A percentile compares a stretch with the other conserved stretches of the same genome.
phyloP scores from a whole-genome alignment of 2,113 vertebrate species.

The Myotis brandtii region DNA sequence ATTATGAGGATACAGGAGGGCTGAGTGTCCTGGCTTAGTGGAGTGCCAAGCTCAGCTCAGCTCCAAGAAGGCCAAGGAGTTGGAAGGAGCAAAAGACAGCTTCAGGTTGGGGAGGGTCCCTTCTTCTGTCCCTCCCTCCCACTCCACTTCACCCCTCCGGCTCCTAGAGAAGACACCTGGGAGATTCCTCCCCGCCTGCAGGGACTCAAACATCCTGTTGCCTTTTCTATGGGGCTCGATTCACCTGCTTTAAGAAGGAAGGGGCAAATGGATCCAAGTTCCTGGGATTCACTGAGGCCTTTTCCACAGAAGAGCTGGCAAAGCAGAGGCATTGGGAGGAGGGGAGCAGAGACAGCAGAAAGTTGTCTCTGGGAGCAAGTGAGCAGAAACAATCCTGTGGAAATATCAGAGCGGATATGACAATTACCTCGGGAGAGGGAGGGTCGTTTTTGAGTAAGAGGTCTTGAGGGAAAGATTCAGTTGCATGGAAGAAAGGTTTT shows the following conservation, averaged over 20 bases:
- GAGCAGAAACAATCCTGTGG: background rate
- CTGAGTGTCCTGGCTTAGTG: background rate
- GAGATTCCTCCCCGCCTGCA: background rate
- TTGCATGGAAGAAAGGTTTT: slow-evolving; percentile 55
- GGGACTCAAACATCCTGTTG: background rate
- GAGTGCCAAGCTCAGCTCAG: background rate
- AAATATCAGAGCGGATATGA: background rate
- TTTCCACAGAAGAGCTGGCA: slow-evolving; percentile 46
- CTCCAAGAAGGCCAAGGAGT: slow-evolving; percentile 12
- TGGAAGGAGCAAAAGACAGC: background rate
- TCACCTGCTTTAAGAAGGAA: background rate
- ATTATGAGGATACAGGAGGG: slow-evolving; percentile 29
- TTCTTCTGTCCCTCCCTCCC: fast-evolving
- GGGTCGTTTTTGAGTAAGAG: background rate
- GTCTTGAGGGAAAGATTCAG: slow-evolving; percentile 49
- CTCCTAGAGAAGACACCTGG: background rate
- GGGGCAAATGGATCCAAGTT: background rate
- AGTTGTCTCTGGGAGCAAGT: background rate
- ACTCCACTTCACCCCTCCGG: background rate
- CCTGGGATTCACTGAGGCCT: background rate
- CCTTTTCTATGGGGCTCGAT: background rate
- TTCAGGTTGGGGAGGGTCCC: background rate
- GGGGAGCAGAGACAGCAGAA: background rate
- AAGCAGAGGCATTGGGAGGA: background rate
- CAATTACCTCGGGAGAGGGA: background rate